phyloP scores from a whole-genome alignment of 2,113 vertebrate genomes.

The Lota lota region DNA sequence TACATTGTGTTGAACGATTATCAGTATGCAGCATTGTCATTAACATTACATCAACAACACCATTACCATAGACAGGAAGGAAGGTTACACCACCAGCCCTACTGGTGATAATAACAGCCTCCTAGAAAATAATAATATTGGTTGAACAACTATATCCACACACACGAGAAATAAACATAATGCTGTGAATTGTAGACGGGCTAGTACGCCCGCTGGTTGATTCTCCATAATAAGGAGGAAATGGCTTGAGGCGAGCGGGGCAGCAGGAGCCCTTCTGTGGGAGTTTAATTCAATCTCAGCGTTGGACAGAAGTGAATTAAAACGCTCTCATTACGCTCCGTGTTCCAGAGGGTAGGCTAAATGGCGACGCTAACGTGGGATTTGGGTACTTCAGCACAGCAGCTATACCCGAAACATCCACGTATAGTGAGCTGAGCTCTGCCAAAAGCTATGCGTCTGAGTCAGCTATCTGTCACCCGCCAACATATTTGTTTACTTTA shows the following conservation, averaged over 20 bases:
- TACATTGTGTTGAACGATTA: no score
- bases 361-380: slow-evolving; percentile 45
- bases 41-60: no score
- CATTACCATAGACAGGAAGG: no score
- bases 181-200: not conserved
- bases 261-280: slow-evolving; percentile 67
- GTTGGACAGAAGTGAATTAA: slow-evolving; percentile 72
- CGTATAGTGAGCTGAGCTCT: slow-evolving; percentile 7
- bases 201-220: slow-evolving; percentile 39
- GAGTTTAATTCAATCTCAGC: slow-evolving; percentile 71
- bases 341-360: slow-evolving; percentile 51
- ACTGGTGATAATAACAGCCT: not conserved
- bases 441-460: slow-evolving; percentile 35
- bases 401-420: slow-evolving; percentile 29
- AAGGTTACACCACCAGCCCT: no score
- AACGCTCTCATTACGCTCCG: slow-evolving; percentile 63
- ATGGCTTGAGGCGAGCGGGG: slow-evolving; percentile 57
- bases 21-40: no score
- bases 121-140: slow-evolving; percentile 19
- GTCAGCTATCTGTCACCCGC: slow-evolving; percentile 53
- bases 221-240: slow-evolving; percentile 68
- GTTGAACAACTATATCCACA: not conserved
- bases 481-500: slow-evolving; percentile 50
- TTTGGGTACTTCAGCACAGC: slow-evolving; percentile 16
- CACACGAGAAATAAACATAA: slow-evolving; percentile 10